A percentile compares a stretch with the other conserved stretches of the same genome.
Evolutionary conservation across 2,797 vertebrate species (phyloP).

Genomic region (Phoeniculus purpureus): DNA sequence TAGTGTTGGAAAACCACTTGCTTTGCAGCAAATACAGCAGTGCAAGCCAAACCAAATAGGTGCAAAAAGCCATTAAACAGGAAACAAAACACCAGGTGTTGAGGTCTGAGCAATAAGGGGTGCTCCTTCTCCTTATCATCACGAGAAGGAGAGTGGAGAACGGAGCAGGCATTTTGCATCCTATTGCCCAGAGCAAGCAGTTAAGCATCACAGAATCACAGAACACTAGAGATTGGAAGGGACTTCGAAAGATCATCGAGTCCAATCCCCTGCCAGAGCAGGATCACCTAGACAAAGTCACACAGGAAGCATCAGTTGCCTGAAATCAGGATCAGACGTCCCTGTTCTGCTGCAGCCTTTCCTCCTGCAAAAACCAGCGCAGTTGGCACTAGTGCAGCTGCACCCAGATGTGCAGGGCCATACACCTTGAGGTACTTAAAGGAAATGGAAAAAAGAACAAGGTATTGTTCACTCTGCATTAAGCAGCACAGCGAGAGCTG

Average conservation of each 20-base stretch:
- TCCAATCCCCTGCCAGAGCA: too few relatives aligned
- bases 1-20: neutral
- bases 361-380: neutral
- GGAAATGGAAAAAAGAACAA: neutral
- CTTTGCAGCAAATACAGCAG: neutral
- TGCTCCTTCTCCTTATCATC: neutral
- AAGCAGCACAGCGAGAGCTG: neutral
- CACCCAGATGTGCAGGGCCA: neutral
- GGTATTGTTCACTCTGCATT: neutral
- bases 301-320: neutral
- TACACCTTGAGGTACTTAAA: neutral
- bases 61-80: neutral
- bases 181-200: neutral
- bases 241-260: too few relatives aligned
- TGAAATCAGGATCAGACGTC: neutral
- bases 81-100: neutral
- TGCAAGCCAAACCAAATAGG: neutral
- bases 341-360: neutral
- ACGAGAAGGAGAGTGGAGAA: neutral
- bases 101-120: neutral
- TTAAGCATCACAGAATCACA: neutral
- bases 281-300: too few relatives aligned
- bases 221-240: too few relatives aligned
- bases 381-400: neutral
- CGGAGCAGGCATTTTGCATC: neutral